phyloP scores from a whole-genome alignment of 2,113 vertebrate genomes.

The Theristicus caerulescens region DNA sequence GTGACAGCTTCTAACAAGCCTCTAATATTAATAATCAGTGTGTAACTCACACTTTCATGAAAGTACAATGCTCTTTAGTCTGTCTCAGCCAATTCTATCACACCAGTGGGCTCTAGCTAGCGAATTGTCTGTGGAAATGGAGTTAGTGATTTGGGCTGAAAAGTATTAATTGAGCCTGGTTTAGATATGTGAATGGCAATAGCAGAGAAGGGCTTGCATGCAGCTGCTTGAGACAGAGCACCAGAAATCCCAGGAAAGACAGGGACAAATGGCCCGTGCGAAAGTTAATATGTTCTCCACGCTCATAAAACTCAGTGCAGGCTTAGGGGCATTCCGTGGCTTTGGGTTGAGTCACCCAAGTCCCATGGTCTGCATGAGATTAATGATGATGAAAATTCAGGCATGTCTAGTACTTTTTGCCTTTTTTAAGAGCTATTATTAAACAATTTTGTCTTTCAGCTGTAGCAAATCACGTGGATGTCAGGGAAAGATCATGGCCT shows the following conservation, averaged over 20 bases:
- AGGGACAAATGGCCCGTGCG: neutral
- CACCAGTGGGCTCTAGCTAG: neutral
- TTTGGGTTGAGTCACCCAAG: constrained; percentile 55
- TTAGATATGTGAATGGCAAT: neutral
- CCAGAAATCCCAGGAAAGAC: neutral
- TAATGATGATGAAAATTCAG: constrained; percentile 34
- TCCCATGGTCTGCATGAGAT: constrained; percentile 37
- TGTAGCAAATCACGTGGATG: constrained; percentile 35
- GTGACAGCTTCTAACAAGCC: constrained; percentile 22
- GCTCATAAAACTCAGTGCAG: constrained; percentile 18
- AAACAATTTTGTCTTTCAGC: constrained; percentile 61
- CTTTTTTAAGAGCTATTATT: constrained; percentile 9
- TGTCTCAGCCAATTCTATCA: neutral
- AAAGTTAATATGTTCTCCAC: constrained; percentile 26
- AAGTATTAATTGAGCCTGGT: neutral
- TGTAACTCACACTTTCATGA: neutral
- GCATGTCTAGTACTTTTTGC: constrained; percentile 5
- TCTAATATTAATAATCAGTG: neutral
- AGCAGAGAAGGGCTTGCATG: neutral
- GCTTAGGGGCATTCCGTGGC: constrained; percentile 36
- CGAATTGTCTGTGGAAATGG: neutral
- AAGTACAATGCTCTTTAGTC: neutral
- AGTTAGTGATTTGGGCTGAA: neutral
- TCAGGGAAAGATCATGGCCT: constrained; percentile 4
- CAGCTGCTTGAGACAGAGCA: neutral